Evolutionary conservation across 2,113 vertebrate species (phyloP), one percentile per base, ranked within the genome.

Genomic region (Bungarus multicinctus): DNA sequence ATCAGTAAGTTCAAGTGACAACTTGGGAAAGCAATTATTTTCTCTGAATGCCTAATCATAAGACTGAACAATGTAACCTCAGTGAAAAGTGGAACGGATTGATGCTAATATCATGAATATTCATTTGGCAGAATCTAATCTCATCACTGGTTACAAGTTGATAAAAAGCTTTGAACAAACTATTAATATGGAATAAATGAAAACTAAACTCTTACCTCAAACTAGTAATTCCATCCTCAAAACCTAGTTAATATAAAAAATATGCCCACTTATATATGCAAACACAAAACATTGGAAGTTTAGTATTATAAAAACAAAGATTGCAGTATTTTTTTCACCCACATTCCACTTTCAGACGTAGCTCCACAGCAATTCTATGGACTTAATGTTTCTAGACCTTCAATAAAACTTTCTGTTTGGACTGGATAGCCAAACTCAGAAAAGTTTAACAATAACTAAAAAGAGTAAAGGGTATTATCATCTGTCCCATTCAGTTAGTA

Each of bases 61-160:
- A 11, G n/a, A 39, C 8, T 60, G 10, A 57, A 45, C 47, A 95
- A 25, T 90, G 95, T 91, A 96, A 92, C 96, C 97, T 97, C 97
- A 97, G 97, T 93, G 10, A 53, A 81, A 81, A 81, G 39, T 85
- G 95, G 97, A 97, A 97, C 97, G 94, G 96, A 94, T 96, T 89
- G 45, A 20, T 43, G 85, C 60, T 94, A 69, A 95, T 95, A 97
- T 97, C 97, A 97, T 43, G 43, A 94, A 1, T 22, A 53, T 25
- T 97, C 97, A 97, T 97, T 52, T 97, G 97, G 97, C 97, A 97
- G 97, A 97, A 97, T 97, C 97, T 89, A 92, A 3, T 95, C 94
- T 95, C 97, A 97, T 97, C 97, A 97, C n/a, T 34, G 96, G 97
- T 92, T 95, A 97, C 97, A 95, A 92, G 52, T 45, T 1, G 1